phyloP scores from a whole-genome alignment of 2,113 vertebrate genomes.

The Lepisosteus osseus region DNA sequence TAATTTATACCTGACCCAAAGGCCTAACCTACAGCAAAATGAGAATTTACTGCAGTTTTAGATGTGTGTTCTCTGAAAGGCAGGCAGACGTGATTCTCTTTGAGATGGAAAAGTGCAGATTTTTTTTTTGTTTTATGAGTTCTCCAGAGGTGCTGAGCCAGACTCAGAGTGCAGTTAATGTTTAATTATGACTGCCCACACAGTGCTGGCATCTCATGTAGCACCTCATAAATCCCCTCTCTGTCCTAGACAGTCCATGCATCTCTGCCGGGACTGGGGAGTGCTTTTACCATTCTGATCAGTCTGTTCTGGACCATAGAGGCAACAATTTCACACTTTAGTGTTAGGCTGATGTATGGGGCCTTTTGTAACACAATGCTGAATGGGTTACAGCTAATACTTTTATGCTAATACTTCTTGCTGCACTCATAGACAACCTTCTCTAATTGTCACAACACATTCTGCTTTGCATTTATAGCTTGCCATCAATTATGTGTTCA shows the following conservation, averaged over 20 bases:
- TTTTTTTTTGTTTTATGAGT: too few relatives aligned
- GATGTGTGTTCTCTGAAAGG: too few relatives aligned
- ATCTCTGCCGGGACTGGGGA: background rate
- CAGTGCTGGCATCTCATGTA: background rate
- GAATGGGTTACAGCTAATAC: background rate
- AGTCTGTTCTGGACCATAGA: background rate
- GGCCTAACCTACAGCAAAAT: background rate
- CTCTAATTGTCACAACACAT: background rate
- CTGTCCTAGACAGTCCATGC: background rate
- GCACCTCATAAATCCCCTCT: background rate
- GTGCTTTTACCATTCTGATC: background rate
- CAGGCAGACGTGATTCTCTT: background rate
- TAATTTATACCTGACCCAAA: too few relatives aligned
- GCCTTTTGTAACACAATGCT: background rate
- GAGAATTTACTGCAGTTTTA: background rate
- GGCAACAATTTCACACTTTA: constrained; percentile 2
- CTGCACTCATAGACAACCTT: background rate
- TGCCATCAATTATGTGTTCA: background rate
- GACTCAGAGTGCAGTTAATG: background rate
- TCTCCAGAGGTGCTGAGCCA: background rate
- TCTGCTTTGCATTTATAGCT: background rate
- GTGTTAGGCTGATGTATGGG: background rate
- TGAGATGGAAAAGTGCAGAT: background rate
- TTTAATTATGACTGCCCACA: background rate
- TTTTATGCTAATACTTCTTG: background rate